Evolutionary conservation across 2,888 invertebrate species (phyloP).

Genomic region (Notodonta ziczac): DNA sequence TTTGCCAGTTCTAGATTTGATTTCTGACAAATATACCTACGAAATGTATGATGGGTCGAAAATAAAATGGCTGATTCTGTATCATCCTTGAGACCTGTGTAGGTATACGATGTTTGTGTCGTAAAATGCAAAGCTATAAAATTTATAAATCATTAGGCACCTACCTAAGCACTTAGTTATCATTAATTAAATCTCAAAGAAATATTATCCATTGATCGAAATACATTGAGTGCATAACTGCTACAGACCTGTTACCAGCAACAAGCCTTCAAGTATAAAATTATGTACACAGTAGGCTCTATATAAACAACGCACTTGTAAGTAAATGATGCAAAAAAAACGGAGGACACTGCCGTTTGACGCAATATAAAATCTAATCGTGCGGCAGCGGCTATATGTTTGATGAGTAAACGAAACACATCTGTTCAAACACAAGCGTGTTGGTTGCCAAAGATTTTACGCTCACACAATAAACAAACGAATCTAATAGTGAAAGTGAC

Average conservation of each 20-base stretch:
- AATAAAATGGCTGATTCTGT: neutral
- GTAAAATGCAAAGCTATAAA: neutral
- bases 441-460: constrained; percentile 57
- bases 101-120: neutral
- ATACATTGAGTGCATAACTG: neutral
- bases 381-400: constrained; percentile 52
- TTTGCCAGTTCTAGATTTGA: constrained; percentile 4
- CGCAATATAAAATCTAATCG: constrained; percentile 54
- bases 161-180: too few relatives aligned
- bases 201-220: neutral
- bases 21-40: constrained; percentile 2
- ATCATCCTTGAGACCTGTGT: neutral
- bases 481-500: constrained; percentile 50
- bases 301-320: constrained; percentile 28
- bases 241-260: neutral
- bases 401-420: constrained; percentile 64
- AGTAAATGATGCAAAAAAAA: constrained; percentile 44
- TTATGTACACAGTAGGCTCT: constrained; percentile 16
- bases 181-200: neutral
- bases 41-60: neutral
- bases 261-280: constrained; percentile 12
- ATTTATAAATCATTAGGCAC: neutral
- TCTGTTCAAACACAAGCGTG: constrained; percentile 55
- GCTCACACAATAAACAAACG: constrained; percentile 48
- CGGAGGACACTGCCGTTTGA: constrained; percentile 44